Evolutionary conservation across 2,888 invertebrate genomes (phyloP), one percentile per base, ranked within the genome.

Genomic region (Tridacna crocea): DNA sequence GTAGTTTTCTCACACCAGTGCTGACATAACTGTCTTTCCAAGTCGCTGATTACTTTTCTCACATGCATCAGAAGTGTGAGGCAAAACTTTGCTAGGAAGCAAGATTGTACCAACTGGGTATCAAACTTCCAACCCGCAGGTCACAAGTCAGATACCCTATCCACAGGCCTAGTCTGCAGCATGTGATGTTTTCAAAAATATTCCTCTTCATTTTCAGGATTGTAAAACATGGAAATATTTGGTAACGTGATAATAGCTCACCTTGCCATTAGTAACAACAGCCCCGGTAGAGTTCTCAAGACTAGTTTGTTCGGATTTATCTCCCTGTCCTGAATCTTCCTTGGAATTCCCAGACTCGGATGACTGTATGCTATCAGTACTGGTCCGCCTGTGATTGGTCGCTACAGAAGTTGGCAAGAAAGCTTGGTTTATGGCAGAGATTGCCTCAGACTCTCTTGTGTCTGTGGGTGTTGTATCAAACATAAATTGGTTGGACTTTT

Each of bases 191-290:
- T 36, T 36, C 36, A 36, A 36, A 36, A 36, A 8, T 8, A 36
- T 36, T 36, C 36, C 8, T 36, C 36, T 36, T 36, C 3, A 36
- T 2, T 2, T 36, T 36, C 36, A 36, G 36, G 36, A 8, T 36
- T 8, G 36, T 36, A 36, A 2, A 36, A 36, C 36, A 36, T 36
- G 36, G 36, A 36, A 36, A 4, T 8, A 36, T 8, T 4, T 36
- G 36, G 8, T 4, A 36, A 36, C 2, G 36, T 2, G 36, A 36
- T 36, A 36, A 8, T 36, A 36, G 36, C 75, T 74, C 63, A 92
- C 92, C 90, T 90, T 91, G n/a, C 90, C 91, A 63, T 90, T 90
- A 0, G 83, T 83, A 58, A 79, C 84, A 58, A 47, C 51, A 51
- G 51, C 24, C 22, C 70, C 70, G 1, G 86, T 81, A 10, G 79